Evolutionary conservation across 2,113 vertebrate genomes (phyloP), one percentile per base, ranked within the genome.

Genomic region (Glaucomys volans): DNA sequence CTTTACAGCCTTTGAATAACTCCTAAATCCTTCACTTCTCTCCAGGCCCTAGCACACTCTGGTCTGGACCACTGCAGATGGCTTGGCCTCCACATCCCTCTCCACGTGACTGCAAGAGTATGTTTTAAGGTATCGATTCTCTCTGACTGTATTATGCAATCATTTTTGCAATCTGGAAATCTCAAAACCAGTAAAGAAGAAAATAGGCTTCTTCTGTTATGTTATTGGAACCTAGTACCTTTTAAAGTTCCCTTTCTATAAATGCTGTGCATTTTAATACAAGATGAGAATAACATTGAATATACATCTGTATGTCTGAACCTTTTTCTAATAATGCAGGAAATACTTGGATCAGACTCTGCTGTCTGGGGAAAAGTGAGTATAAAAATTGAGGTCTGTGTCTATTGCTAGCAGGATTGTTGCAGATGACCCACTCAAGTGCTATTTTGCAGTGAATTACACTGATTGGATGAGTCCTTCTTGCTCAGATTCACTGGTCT

Each of bases 381-480:
- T 37, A 9, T 42, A 42, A 2, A 32, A 16, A 22, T 12, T 4
- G 22, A 59, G 26, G 50, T 35, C 32, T 54, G 17, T 24, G 59
- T 20, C 47, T 62, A 28, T 50, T 67, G 57, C 44, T 18, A 6
- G 0, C 5, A 5, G 14, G 35, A 30, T 3, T 50, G 11, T 50
- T 66, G 12, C 5, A 24, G 1, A 2, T 59, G 24, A 11, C 8
- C n/a, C 22, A 1, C n/a, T 5, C 8, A 14, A 44, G 44, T 47
- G 57, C 1, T 11, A 17, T 5, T 2, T 14, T n/a, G 1, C 9
- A 1, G 0, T 47, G 44, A 32, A 18, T 6, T 14, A n/a, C 30
- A 11, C 37, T 7, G 35, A 44, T 6, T 16, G 54, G 11, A 24
- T 37, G 76, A 8, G 40, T 10, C 54, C 62, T 79, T 57, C 16